Percentiles rank a stretch among this genome's conserved stretches.
These are phyloP conservation scores for Xestia rhomboidea DNA, from an alignment of 2,888 invertebrate species.

Conservation along the genomic window DNA sequence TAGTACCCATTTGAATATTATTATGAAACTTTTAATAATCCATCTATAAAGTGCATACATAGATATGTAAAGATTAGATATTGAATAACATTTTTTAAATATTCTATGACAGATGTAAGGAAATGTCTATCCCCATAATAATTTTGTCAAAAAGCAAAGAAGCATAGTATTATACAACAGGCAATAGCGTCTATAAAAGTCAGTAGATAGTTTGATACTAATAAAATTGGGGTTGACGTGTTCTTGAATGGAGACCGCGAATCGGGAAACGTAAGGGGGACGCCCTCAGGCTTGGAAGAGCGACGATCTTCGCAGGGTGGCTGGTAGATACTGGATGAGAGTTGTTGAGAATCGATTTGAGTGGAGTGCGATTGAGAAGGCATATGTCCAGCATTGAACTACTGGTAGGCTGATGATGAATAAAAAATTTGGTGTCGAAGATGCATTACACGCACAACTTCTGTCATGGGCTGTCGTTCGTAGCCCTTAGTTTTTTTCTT, in stretches of 20 bases:
- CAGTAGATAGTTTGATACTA: not conserved
- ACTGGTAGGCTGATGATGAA: not conserved
- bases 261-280: too few relatives aligned
- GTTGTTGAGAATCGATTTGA: too few relatives aligned
- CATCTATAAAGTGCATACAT: constrained; percentile 3
- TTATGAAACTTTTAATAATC: constrained; percentile 14
- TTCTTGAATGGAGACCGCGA: too few relatives aligned
- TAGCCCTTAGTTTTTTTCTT: not conserved
- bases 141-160: not conserved
- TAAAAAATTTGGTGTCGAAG: not conserved
- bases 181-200: not conserved
- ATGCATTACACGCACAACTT: not conserved
- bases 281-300: too few relatives aligned
- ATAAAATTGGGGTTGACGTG: too few relatives aligned
- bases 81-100: not conserved
- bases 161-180: not conserved
- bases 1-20: not conserved
- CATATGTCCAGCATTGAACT: too few relatives aligned
- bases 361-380: too few relatives aligned
- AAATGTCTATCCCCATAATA: not conserved
- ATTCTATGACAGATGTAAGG: not conserved
- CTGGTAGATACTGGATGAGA: too few relatives aligned
- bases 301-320: too few relatives aligned
- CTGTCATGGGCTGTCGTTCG: not conserved
- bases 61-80: not conserved